phyloP scores from a whole-genome alignment of 2,888 invertebrate genomes.

The Chelonus formosanus region DNA sequence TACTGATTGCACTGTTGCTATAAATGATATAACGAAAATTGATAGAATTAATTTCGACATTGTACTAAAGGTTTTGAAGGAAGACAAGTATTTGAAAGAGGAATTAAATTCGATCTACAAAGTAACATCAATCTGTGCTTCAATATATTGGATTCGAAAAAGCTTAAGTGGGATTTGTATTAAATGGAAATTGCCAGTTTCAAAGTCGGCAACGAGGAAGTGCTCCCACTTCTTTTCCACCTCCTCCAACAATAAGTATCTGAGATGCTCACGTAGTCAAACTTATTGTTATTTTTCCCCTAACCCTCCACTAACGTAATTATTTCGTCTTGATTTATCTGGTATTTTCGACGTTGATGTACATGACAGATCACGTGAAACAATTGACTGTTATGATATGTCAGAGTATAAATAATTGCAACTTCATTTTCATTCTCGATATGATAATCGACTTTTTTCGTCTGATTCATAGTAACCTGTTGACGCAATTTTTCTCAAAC shows the following conservation, averaged over 20 bases:
- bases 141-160: slow-evolving; percentile 29
- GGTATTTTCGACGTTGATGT: neutral
- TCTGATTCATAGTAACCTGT: neutral
- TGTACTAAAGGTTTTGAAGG: neutral
- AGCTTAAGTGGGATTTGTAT: slow-evolving; percentile 18
- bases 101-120: slow-evolving; percentile 10
- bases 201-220: slow-evolving; percentile 19
- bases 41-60: slow-evolving; percentile 15
- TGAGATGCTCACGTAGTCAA: slow-evolving; percentile 10
- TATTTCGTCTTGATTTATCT: neutral
- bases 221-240: slow-evolving; percentile 12
- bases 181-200: slow-evolving; percentile 22
- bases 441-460: neutral
- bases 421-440: neutral
- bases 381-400: neutral
- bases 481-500: no score
- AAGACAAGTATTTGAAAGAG: neutral
- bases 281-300: slow-evolving; percentile 7
- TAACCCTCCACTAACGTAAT: neutral
- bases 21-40: neutral
- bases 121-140: neutral
- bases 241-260: neutral
- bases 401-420: neutral
- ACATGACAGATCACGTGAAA: neutral
- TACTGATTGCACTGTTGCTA: slow-evolving; percentile 12